A percentile compares a stretch with the other conserved stretches of the same genome.
Evolutionary conservation across 1,140 invertebrate genomes (phyloP).

Genomic region (Platyscapa corneri): DNA sequence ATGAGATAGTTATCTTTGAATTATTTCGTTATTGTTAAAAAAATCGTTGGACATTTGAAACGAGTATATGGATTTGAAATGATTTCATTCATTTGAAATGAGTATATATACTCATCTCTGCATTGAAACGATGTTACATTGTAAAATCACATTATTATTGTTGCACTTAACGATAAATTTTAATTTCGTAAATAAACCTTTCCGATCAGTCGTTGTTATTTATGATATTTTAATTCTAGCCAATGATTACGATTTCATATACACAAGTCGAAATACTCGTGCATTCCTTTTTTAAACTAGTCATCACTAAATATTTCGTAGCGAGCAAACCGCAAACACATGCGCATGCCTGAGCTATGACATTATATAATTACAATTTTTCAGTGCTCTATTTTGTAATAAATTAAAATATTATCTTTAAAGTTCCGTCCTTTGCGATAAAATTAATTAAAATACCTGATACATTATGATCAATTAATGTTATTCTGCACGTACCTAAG

Average conservation of each 20-base stretch:
- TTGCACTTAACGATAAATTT: too few relatives aligned
- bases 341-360: background rate
- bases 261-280: background rate
- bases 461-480: background rate
- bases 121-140: too few relatives aligned
- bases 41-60: too few relatives aligned
- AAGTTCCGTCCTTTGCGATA: background rate
- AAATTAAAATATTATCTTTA: background rate
- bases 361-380: background rate
- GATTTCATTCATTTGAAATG: too few relatives aligned
- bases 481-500: background rate
- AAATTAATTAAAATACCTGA: background rate
- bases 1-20: too few relatives aligned
- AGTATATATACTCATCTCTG: too few relatives aligned
- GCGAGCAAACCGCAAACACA: too few relatives aligned
- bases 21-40: too few relatives aligned
- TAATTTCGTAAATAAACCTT: background rate
- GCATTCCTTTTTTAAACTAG: background rate
- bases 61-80: too few relatives aligned
- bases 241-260: background rate
- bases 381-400: background rate
- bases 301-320: background rate
- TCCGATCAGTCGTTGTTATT: background rate
- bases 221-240: background rate
- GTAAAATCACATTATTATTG: too few relatives aligned